Base-by-base conservation (phyloP, 2,113 vertebrate genomes). In the Myotis lucifugus region DNA sequence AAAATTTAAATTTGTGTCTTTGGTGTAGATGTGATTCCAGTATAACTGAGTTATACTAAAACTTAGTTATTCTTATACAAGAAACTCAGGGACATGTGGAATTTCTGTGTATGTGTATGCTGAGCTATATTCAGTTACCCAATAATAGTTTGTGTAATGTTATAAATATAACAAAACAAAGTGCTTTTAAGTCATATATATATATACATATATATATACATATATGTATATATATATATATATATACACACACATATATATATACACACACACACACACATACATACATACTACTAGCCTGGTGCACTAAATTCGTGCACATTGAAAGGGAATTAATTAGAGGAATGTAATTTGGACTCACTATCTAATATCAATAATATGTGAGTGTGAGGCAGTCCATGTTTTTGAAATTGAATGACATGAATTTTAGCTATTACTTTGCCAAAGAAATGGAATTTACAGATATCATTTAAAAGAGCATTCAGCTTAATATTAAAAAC, bases 1-100 rank as follows among this genome's bases (percentile, higher is more conserved):
- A 46, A 87, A 90, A 78, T 93, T 67, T 91, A 91, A 40, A 10
- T 88, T 90, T 74, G 37, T 70, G 21, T 73, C 29, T 83, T 82
- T 32, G 11, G 34, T 34, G 1, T 56, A 83, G 4, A 56, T 72
- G 13, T 29, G 5, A 76, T 87, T 90, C 5, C 14, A 48, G 19
- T 37, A 78, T 14, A 82, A 48, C 11, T 86, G 18, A 78, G 8
- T 73, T 61, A 73, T 70, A 70, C 32, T 84, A 77, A 83, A 66
- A 67, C 83, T 54, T 83, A 48, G 4, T 32, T 72, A 6, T 50
- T 72, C n/a, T 73, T 50, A 2, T 48, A 77, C 18, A 79, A 14
- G 2, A 72, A 54, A n/a, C 59, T 69, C 42, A 85, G 29, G 4
- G 61, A 67, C 42, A 34, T 46, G 82, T 15, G 46, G 23, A 61